Base-by-base conservation (phyloP, 2,113 vertebrate species). In the Siphamia tubifer region DNA sequence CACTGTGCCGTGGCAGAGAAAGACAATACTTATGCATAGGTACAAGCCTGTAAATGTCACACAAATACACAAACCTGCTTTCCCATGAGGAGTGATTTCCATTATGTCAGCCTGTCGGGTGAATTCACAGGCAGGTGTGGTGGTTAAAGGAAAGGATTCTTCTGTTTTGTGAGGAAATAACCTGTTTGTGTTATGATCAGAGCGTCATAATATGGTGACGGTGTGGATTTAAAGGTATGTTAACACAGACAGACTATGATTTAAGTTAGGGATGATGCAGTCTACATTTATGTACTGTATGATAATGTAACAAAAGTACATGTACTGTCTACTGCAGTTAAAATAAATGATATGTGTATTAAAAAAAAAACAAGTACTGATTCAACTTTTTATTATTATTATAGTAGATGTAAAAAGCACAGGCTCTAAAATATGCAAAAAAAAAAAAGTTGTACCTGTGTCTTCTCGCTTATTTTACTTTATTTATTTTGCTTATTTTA, bases 221-320 rank as follows among this genome's bases (percentile, higher is more conserved):
- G 8, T 31, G 34, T 21, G 36, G 63, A 32, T 10, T 23, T 32
- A 11, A 67, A 67, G 53, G 61, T 57, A 55, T 73, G 67, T 17
- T 25, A 1, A n/a, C 12, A 4, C n/a, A 23, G 3, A 30, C 30
- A 36, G 30, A 53, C 6, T 0, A 2, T 30, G 30, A 3, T 5
- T 10, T 15, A 27, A 15, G 24, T 12, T 9, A 36, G 20, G 51
- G 24, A 42, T 17, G 23, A 8, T 12, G 68, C 70, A 45, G 39
- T 55, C 21, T 31, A 3, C 4, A 32, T 20, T 25, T 32, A 51
- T 64, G 32, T 58, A 7, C 31, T 21, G 17, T 17, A 36, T 27
- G 28, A n/a, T n/a, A n/a, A n/a, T n/a, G n/a, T n/a, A n/a, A n/a
- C n/a, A n/a, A n/a, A n/a, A n/a, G n/a, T n/a, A n/a, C n/a, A n/a